Evolutionary conservation across 2,797 vertebrate genomes (phyloP).

Genomic region (Knipowitschia caucasica): DNA sequence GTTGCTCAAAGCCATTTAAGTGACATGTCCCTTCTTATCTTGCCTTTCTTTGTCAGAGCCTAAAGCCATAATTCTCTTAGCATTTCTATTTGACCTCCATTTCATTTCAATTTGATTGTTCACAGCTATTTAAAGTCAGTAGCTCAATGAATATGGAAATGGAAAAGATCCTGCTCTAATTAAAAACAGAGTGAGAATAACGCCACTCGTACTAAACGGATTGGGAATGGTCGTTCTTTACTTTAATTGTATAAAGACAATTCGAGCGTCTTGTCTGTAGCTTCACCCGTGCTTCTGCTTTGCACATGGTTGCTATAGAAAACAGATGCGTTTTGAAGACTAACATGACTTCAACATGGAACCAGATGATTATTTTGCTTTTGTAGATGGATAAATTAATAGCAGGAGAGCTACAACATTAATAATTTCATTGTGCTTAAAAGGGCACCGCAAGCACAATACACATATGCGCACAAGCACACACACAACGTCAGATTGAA

Average conservation of each 20-base stretch:
- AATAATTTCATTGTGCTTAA: not conserved
- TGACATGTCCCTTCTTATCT: slow-evolving; percentile 27
- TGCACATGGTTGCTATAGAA: slow-evolving; percentile 31
- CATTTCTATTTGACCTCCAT: slow-evolving; percentile 60
- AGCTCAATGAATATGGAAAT: slow-evolving; percentile 37
- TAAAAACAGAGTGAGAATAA: not conserved
- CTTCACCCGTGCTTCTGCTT: slow-evolving; percentile 22
- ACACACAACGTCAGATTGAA: too few relatives aligned
- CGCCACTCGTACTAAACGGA: not conserved
- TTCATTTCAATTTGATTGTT: slow-evolving; percentile 34
- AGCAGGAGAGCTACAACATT: slow-evolving; percentile 8
- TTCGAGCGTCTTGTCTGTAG: not conserved
- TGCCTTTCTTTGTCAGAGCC: slow-evolving; percentile 36
- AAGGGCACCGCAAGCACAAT: too few relatives aligned
- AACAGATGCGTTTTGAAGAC: slow-evolving; percentile 21
- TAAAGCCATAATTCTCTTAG: slow-evolving; percentile 42
- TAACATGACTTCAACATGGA: slow-evolving; percentile 24
- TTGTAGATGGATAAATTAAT: slow-evolving; percentile 33
- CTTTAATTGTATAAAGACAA: slow-evolving; percentile 2
- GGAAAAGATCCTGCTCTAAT: slow-evolving; percentile 7
- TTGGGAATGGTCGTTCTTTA: slow-evolving; percentile 4
- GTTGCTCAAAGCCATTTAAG: slow-evolving; percentile 7
- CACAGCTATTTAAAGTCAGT: slow-evolving; percentile 36
- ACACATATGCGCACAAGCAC: too few relatives aligned
- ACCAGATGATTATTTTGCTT: slow-evolving; percentile 38